These are phyloP conservation scores for Stichodactyla helianthus DNA, from an alignment of 64 coral and sea anemone species.

Conservation along the genomic window DNA sequence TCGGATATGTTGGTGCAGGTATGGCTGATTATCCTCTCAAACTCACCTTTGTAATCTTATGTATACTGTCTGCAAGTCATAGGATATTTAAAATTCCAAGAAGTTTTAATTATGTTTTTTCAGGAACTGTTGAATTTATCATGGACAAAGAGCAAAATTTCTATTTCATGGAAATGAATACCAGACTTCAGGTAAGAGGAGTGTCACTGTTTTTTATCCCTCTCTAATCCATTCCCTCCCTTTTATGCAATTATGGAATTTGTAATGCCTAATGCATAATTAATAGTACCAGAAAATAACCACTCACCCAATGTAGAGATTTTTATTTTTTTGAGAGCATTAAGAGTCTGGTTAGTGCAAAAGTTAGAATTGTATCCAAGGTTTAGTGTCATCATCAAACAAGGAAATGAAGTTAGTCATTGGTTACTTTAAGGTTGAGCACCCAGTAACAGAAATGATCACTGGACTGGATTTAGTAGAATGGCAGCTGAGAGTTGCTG, in stretches of 20 bases:
- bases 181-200: conserved; percentile 71
- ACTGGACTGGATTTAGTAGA: conserved; percentile 86
- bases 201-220: background rate
- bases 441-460: conserved; percentile 97
- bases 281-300: too few relatives aligned
- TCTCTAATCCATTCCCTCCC: background rate
- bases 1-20: conserved; percentile 98
- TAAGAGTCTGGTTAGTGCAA: too few relatives aligned
- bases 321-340: too few relatives aligned
- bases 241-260: background rate
- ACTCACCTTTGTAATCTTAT: too few relatives aligned
- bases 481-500: conserved; percentile 85
- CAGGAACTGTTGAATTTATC: conserved; percentile 96
- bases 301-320: too few relatives aligned
- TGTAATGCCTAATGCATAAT: too few relatives aligned
- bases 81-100: too few relatives aligned
- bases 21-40: background rate
- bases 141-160: conserved; percentile 95
- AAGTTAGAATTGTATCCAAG: too few relatives aligned
- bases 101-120: background rate
- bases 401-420: too few relatives aligned
- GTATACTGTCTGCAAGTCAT: too few relatives aligned
- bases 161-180: conserved; percentile 99
- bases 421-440: conserved; percentile 59
- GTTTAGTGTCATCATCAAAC: too few relatives aligned